Conservation (phyloP, 2,113 vertebrate species). For the Thymallus thymallus region DNA sequence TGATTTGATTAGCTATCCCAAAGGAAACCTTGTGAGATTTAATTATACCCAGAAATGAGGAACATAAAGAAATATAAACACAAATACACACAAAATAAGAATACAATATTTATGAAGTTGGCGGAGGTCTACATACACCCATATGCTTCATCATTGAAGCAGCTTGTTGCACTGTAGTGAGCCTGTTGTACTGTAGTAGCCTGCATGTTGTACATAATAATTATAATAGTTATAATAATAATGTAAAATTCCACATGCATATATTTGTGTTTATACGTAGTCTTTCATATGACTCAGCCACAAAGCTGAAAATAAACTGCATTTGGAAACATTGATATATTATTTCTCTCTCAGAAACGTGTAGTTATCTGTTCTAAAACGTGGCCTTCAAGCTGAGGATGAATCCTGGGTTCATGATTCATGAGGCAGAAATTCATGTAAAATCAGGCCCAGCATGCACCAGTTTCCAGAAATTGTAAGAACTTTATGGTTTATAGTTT, state of each 20-base stretch:
- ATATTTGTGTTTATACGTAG: too few relatives aligned
- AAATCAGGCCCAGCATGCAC: constrained; percentile 64
- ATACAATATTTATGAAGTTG: constrained; percentile 80
- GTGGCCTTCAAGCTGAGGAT: constrained; percentile 40
- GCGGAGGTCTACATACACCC: constrained; percentile 71
- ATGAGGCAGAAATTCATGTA: constrained; percentile 74
- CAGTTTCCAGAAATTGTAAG: constrained; percentile 75
- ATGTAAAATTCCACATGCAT: too few relatives aligned
- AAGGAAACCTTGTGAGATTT: constrained; percentile 72
- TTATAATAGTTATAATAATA: background rate
- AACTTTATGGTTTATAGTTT: constrained; percentile 75
- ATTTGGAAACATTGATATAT: background rate
- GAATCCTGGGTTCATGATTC: constrained; percentile 68
- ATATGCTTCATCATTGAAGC: constrained; percentile 74
- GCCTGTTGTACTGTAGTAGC: background rate
- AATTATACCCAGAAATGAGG: constrained; percentile 51
- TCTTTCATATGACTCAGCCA: too few relatives aligned
- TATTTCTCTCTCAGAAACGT: constrained; percentile 22
- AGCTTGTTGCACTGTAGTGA: constrained; percentile 70
- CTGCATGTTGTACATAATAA: background rate
- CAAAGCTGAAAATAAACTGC: background rate
- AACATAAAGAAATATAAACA: background rate
- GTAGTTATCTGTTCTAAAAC: constrained; percentile 65
- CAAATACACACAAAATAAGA: constrained; percentile 54
- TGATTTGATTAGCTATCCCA: constrained; percentile 71